Percentiles rank a stretch among this genome's conserved stretches.
These are phyloP conservation scores for Amorpha juglandis DNA, from an alignment of 2,888 invertebrate genomes.

Conservation along the genomic window DNA sequence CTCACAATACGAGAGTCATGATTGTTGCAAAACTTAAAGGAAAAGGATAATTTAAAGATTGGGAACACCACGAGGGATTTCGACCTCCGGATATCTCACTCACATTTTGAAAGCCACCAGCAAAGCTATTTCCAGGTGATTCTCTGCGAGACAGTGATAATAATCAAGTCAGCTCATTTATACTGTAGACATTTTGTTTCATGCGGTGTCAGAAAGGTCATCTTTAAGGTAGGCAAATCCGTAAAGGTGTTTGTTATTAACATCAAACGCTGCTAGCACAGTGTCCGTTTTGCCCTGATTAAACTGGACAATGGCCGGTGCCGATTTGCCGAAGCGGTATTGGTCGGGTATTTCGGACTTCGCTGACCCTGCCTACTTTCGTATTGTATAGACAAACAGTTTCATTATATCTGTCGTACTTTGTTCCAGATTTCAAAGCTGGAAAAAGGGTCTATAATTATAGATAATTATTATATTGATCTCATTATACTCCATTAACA, in stretches of 20 bases:
- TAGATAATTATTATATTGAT: too few relatives aligned
- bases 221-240: neutral
- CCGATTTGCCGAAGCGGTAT: constrained; percentile 1
- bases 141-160: too few relatives aligned
- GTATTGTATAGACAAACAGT: neutral
- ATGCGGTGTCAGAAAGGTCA: neutral
- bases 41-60: too few relatives aligned
- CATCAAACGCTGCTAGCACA: neutral
- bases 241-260: neutral
- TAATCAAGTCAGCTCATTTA: neutral
- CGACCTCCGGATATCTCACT: too few relatives aligned
- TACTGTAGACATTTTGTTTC: neutral
- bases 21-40: too few relatives aligned
- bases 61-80: too few relatives aligned
- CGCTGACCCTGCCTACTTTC: constrained; percentile 1
- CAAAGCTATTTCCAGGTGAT: too few relatives aligned
- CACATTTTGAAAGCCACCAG: too few relatives aligned
- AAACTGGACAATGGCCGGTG: constrained; percentile 7
- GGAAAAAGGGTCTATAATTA: too few relatives aligned
- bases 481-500: too few relatives aligned
- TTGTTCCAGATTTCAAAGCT: neutral
- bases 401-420: neutral
- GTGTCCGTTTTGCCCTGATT: constrained; percentile 18
- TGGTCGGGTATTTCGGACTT: neutral
- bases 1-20: too few relatives aligned